Evolutionary conservation across 2,113 vertebrate species (phyloP).

Genomic region (Cynopterus brachyotis): DNA sequence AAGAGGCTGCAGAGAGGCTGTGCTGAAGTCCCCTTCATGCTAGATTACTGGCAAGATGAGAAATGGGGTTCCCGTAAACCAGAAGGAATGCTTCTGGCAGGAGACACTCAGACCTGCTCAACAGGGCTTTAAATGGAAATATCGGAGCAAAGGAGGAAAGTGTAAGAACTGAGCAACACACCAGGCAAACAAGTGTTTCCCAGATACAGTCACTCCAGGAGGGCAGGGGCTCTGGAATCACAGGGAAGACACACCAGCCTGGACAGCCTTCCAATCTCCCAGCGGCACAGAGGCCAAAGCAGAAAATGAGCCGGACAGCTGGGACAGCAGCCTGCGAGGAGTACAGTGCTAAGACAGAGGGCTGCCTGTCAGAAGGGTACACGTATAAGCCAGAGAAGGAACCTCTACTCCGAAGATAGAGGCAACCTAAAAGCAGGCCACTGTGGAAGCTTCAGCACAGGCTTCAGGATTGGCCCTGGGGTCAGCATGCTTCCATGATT

Average conservation of each 20-base stretch:
- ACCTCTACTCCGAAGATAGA: not conserved
- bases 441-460: not conserved
- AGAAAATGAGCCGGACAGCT: not conserved
- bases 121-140: constrained; percentile 69
- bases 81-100: constrained; percentile 55
- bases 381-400: accelerated
- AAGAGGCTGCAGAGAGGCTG: not conserved
- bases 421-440: accelerated
- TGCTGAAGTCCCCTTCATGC: not conserved
- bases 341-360: accelerated
- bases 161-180: not conserved
- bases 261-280: not conserved
- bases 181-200: not conserved
- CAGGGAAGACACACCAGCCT: not conserved
- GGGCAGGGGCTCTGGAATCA: not conserved
- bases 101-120: constrained; percentile 41
- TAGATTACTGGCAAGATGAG: constrained; percentile 44
- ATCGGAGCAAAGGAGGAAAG: not conserved
- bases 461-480: no score
- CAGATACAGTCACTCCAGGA: not conserved
- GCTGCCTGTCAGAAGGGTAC: not conserved
- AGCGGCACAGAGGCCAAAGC: accelerated
- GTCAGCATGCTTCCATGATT: not conserved
- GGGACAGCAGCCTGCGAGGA: not conserved
- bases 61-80: constrained; percentile 31